Base-by-base conservation (phyloP, 2,113 vertebrate genomes). In the Solea senegalensis region DNA sequence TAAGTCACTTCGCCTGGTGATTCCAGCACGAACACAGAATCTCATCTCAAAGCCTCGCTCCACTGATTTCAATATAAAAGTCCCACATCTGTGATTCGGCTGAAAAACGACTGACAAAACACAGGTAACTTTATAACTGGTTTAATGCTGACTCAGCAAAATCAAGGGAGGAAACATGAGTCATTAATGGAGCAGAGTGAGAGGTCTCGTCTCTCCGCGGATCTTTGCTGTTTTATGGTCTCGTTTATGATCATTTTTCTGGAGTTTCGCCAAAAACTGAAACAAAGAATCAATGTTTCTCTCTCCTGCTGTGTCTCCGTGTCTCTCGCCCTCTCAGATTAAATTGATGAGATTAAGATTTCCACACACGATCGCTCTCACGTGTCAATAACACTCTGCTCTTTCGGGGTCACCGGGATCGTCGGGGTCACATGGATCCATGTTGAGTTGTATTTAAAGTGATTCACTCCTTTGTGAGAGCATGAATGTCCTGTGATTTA, bases 1-100 rank as follows among this genome's bases (percentile, higher is more conserved):
- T 34, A 6, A 34, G 34, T 6, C 34, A 34, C 34, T 4, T 34
- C 5, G 5, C 34, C 21, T 21, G 21, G 21, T 21, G 21, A 21
- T 21, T 21, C 34, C 65, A 83, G 62, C 51, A 80, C 71, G 61
- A 68, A 71, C 59, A 74, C 79, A 72, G 72, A 83, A 78, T 80
- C 67, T 78, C 67, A 53, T 72, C 65, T 66, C 16, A 51, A 66
- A 58, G 74, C 39, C 46, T 55, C 5, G 1, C 57, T 50, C n/a
- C 69, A 44, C 61, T 46, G 66, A 74, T 81, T 69, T 80, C 74
- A 85, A 83, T 83, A 83, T 73, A 83, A 71, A 82, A 34, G 34
- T 34, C 5, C 3, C 3, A 34, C 34, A 34, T 34, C 5, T 34
- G 34, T 21, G 21, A 21, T 21, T 21, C 21, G 21, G 21, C 21